Conservation (phyloP, 2,888 invertebrate genomes). For the Eucera pruinosa region DNA sequence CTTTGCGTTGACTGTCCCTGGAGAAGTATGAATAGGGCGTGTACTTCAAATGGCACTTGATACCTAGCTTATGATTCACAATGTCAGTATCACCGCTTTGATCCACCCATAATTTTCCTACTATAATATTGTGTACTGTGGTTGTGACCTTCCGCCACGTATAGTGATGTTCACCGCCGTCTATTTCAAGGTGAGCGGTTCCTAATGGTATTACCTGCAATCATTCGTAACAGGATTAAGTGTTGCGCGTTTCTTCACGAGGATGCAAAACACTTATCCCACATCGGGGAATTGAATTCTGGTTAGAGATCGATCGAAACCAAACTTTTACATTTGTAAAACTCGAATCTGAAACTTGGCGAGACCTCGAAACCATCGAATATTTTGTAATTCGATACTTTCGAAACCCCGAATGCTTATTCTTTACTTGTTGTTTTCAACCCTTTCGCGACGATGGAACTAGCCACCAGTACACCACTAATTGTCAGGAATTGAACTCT, state of each 20-base stretch:
- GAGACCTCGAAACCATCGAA: no score
- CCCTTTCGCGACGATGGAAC: no score
- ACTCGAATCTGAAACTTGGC: no score
- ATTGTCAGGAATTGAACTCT: no score
- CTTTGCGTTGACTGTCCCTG: constrained; percentile 96
- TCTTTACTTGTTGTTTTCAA: no score
- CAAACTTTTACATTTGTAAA: no score
- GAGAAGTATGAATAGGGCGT: constrained; percentile 99
- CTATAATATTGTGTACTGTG: constrained; percentile 99
- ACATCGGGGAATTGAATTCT: no score
- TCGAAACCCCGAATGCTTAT: no score
- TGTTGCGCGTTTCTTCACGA: constrained; percentile 70
- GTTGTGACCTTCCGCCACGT: constrained; percentile 99
- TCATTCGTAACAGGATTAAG: constrained; percentile 16
- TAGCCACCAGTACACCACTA: no score
- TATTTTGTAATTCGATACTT: no score
- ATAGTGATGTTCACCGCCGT: constrained; percentile 91
- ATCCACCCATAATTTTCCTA: constrained; percentile 99
- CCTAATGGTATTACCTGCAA: constrained; percentile 89
- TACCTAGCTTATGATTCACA: constrained; percentile 93
- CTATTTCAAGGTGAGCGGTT: constrained; percentile 89
- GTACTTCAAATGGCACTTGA: constrained; percentile 98
- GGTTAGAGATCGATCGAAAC: no score
- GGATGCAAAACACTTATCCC: no score
- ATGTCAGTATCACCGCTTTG: constrained; percentile 99